Conservation (phyloP, 2,888 invertebrate genomes). For the Tuberolachnus salignus region DNA sequence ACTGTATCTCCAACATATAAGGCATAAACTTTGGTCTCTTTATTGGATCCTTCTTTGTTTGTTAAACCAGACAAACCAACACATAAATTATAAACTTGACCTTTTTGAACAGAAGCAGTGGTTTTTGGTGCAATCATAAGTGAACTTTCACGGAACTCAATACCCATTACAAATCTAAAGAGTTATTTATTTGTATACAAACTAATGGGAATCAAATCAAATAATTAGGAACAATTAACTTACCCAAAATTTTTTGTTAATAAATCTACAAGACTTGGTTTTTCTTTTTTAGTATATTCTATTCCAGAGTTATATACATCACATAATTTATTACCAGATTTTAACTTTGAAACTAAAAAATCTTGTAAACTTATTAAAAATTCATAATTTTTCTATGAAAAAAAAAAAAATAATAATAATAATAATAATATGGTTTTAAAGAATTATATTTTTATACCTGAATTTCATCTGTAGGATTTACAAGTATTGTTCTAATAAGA, state of each 20-base stretch:
- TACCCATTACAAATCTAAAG: slow-evolving; percentile 88
- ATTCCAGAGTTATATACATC: slow-evolving; percentile 86
- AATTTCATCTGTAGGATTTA: slow-evolving; percentile 81
- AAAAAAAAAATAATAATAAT: slow-evolving; percentile 19
- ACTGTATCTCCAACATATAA: slow-evolving; percentile 97
- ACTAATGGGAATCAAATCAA: neutral
- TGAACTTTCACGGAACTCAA: slow-evolving; percentile 96
- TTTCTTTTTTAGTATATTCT: slow-evolving; percentile 82
- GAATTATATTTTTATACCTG: slow-evolving; percentile 63
- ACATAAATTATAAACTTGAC: slow-evolving; percentile 96
- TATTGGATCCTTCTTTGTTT: slow-evolving; percentile 82
- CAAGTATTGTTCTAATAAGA: slow-evolving; percentile 92
- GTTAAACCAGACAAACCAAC: slow-evolving; percentile 86
- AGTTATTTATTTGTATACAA: neutral
- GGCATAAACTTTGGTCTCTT: slow-evolving; percentile 88
- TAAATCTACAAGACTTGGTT: slow-evolving; percentile 83
- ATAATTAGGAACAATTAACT: slow-evolving; percentile 56
- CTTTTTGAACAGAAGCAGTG: slow-evolving; percentile 77
- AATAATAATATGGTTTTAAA: neutral
- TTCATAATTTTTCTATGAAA: slow-evolving; percentile 84
- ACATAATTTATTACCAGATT: slow-evolving; percentile 81
- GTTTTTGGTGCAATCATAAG: slow-evolving; percentile 91
- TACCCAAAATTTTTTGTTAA: slow-evolving; percentile 92
- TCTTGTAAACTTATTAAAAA: slow-evolving; percentile 88
- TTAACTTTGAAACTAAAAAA: slow-evolving; percentile 82